Percentiles rank a stretch among this genome's conserved stretches.
Conservation (phyloP, 2,113 vertebrate species). For the Oxyruncus cristatus region DNA sequence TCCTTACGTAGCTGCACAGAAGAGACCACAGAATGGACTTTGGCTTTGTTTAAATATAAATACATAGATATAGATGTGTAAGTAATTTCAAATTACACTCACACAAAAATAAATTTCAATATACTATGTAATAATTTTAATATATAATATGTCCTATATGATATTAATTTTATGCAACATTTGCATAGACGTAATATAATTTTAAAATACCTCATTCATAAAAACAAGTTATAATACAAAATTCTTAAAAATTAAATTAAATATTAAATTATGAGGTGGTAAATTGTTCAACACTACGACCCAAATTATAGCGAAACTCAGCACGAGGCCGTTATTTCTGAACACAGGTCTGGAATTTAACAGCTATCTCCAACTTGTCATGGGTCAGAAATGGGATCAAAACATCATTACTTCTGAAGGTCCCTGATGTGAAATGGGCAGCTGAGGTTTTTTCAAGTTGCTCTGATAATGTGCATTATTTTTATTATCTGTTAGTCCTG, state of each 20-base stretch:
- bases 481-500: neutral
- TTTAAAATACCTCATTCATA: neutral
- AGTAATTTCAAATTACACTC: neutral
- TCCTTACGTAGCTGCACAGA: neutral
- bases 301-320: neutral
- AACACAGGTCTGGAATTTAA: neutral
- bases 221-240: neutral
- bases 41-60: neutral
- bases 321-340: neutral
- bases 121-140: neutral
- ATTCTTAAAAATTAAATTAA: neutral
- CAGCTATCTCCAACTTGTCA: neutral
- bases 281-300: neutral
- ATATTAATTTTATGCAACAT: neutral
- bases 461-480: neutral
- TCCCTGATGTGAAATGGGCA: neutral
- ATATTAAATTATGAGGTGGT: neutral
- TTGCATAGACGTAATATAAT: neutral
- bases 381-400: neutral
- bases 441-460: neutral
- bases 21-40: neutral
- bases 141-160: neutral
- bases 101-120: neutral
- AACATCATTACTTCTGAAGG: neutral
- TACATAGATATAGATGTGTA: neutral